These are phyloP conservation scores for Machaerirhynchus nigripectus DNA, from an alignment of 2,113 vertebrate genomes.

Conservation along the genomic window DNA sequence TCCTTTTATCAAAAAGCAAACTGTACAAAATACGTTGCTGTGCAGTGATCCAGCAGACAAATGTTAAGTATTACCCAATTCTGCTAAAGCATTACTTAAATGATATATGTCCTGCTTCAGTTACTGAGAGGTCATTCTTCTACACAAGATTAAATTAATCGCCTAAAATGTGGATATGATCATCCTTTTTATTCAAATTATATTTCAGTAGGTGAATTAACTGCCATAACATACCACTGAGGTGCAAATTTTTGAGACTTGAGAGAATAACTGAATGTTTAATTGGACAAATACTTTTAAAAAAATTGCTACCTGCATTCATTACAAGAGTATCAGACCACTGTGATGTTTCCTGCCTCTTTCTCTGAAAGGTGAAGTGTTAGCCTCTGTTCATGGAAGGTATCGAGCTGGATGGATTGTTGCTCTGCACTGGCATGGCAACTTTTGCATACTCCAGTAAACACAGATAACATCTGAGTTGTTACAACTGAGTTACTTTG, in stretches of 20 bases:
- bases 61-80: neutral
- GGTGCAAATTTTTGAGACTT: neutral
- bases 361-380: neutral
- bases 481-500: neutral
- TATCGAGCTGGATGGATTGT: neutral
- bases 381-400: neutral
- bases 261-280: neutral
- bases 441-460: neutral
- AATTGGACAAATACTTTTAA: neutral
- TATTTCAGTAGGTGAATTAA: neutral
- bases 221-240: neutral
- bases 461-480: neutral
- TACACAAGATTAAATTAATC: neutral
- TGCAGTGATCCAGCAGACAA: conserved; percentile 11
- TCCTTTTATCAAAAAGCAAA: neutral
- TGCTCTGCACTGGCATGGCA: neutral
- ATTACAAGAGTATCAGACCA: neutral
- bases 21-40: neutral
- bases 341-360: neutral
- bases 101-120: neutral
- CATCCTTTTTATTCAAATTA: neutral
- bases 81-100: neutral
- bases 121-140: neutral
- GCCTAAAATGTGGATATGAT: neutral
- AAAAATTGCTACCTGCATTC: neutral